These are phyloP conservation scores for Chalcis sispes DNA, from an alignment of 2,888 invertebrate species.

Conservation along the genomic window DNA sequence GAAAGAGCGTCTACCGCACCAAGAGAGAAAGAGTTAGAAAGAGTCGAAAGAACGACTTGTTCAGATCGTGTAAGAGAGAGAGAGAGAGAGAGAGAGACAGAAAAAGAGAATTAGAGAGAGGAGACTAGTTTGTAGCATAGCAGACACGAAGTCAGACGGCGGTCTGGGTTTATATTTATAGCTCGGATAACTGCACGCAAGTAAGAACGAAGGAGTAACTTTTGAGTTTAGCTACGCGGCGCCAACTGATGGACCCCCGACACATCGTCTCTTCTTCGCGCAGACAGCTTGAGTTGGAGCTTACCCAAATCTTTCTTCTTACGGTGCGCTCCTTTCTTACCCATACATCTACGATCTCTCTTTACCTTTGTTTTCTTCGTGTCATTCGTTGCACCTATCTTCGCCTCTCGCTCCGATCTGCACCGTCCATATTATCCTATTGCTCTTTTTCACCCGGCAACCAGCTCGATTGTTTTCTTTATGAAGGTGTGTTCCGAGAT, in stretches of 20 bases:
- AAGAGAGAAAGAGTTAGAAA: no score
- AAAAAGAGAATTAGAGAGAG: neutral
- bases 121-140: slow-evolving; percentile 22
- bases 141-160: no score
- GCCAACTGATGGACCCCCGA: slow-evolving; percentile 66
- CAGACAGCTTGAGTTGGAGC: no score
- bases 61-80: slow-evolving; percentile 14
- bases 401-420: neutral
- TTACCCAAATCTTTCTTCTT: slow-evolving; percentile 66
- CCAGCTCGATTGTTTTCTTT: neutral
- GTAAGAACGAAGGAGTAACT: no score
- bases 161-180: no score
- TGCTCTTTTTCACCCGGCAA: neutral
- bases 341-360: neutral
- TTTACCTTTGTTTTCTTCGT: neutral
- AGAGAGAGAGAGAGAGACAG: slow-evolving; percentile 48
- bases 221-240: no score
- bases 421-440: neutral
- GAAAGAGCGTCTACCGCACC: no score
- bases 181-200: no score
- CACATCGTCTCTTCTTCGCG: no score
- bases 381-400: neutral
- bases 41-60: slow-evolving; percentile 8
- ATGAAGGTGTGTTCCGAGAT: no score
- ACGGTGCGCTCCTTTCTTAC: neutral